These are phyloP conservation scores for Coremacera marginata DNA, from an alignment of 2,888 invertebrate genomes.

Conservation along the genomic window DNA sequence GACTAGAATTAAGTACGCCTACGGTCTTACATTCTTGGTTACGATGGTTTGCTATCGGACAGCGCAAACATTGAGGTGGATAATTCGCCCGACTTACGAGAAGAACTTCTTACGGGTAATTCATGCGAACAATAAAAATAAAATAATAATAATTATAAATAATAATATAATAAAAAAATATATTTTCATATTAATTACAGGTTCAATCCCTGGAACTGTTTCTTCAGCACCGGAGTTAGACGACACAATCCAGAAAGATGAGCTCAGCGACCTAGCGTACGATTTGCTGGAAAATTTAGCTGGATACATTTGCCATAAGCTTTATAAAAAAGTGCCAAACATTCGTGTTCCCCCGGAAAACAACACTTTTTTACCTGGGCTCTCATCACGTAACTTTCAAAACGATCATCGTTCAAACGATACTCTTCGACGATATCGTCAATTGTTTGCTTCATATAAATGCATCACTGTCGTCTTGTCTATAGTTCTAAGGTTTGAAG, in stretches of 20 bases:
- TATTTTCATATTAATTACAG: neutral
- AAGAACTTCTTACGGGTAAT: conserved; percentile 34
- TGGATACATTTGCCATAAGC: conserved; percentile 39
- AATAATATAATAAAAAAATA: too few relatives aligned
- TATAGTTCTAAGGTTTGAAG: too few relatives aligned
- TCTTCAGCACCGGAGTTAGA: neutral
- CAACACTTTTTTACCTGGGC: conserved; percentile 32
- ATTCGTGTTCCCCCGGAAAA: conserved; percentile 1
- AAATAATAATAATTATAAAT: too few relatives aligned
- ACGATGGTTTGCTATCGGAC: conserved; percentile 29
- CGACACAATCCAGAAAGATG: conserved; percentile 20
- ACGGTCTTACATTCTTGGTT: conserved; percentile 17
- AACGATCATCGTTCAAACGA: too few relatives aligned
- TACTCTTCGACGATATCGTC: too few relatives aligned
- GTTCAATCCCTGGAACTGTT: conserved; percentile 1
- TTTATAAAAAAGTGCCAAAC: conserved; percentile 8
- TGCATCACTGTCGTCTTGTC: too few relatives aligned
- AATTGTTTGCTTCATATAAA: too few relatives aligned
- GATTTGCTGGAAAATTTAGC: conserved; percentile 42
- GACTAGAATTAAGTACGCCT: conserved; percentile 25
- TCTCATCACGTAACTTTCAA: too few relatives aligned
- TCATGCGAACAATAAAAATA: too few relatives aligned
- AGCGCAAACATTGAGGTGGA: conserved; percentile 30
- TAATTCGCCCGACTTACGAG: conserved; percentile 17
- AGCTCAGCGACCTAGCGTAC: conserved; percentile 26